Conservation (phyloP, 2,797 vertebrate genomes). For the Sebastes diaconus region DNA sequence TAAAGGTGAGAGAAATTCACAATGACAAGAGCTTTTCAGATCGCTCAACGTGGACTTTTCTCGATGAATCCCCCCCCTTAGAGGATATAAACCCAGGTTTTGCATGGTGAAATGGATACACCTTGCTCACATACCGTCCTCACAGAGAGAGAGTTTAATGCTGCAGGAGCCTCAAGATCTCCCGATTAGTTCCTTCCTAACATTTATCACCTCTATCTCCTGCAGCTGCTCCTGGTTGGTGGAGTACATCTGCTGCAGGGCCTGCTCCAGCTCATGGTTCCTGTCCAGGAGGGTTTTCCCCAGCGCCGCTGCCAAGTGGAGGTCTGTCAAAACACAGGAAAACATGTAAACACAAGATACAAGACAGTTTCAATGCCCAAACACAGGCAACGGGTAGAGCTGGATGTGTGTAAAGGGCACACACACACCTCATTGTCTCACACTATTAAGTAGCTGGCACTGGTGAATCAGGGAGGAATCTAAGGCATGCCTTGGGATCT, state of each 20-base stretch:
- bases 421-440: slow-evolving; percentile 33
- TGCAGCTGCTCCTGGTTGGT: slow-evolving; percentile 96
- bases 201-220: slow-evolving; percentile 91
- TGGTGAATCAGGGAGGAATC: slow-evolving; percentile 35
- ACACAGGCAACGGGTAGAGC: slow-evolving; percentile 22
- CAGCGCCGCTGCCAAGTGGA: slow-evolving; percentile 95
- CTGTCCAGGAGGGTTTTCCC: slow-evolving; percentile 94
- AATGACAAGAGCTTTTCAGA: background rate
- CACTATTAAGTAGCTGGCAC: background rate
- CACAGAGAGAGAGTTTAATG: background rate
- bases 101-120: background rate
- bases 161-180: background rate
- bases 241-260: slow-evolving; percentile 94
- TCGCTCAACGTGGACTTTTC: background rate
- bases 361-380: background rate
- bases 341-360: slow-evolving; percentile 31
- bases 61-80: background rate
- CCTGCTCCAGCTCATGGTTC: slow-evolving; percentile 95
- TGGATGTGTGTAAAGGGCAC: background rate
- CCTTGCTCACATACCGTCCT: background rate
- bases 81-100: background rate
- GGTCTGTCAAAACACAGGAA: slow-evolving; percentile 80
- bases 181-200: background rate
- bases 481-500: slow-evolving; percentile 21
- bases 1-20: slow-evolving; percentile 2